These are phyloP conservation scores for Catocala sponsa DNA, from an alignment of 2,888 invertebrate species.

Conservation along the genomic window DNA sequence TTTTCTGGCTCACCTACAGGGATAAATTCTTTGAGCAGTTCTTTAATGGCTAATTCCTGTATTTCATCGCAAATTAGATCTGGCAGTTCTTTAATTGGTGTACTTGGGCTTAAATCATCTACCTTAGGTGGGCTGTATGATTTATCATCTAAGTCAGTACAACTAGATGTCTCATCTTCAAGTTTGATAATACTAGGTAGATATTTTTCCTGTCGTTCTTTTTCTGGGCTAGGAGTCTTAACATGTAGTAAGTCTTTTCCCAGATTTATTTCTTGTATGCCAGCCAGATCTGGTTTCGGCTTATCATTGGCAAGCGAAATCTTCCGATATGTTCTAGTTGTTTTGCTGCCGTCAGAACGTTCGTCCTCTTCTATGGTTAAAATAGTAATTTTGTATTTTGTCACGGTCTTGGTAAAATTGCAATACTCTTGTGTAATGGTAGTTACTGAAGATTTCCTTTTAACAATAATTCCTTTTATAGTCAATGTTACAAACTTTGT, in stretches of 20 bases:
- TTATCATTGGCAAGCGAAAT: slow-evolving; percentile 39
- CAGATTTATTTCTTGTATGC: slow-evolving; percentile 66
- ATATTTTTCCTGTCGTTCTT: no score
- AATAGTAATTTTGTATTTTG: slow-evolving; percentile 42
- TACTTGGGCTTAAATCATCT: not conserved
- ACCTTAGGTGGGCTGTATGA: not conserved
- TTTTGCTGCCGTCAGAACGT: slow-evolving; percentile 30
- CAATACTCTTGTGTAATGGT: slow-evolving; percentile 43
- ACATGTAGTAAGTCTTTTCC: slow-evolving; percentile 44
- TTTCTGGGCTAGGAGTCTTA: not conserved
- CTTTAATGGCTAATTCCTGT: slow-evolving; percentile 21
- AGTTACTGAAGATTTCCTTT: slow-evolving; percentile 29
- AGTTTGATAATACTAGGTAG: no score
- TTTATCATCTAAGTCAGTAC: not conserved
- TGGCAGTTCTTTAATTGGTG: slow-evolving; percentile 12
- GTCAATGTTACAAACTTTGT: slow-evolving; percentile 15
- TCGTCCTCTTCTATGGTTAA: slow-evolving; percentile 49
- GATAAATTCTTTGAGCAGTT: slow-evolving; percentile 23
- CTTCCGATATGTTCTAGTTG: slow-evolving; percentile 35
- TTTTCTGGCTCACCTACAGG: slow-evolving; percentile 23
- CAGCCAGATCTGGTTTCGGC: slow-evolving; percentile 52
- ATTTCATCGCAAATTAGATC: slow-evolving; percentile 26
- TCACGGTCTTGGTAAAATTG: slow-evolving; percentile 34
- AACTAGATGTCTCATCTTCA: not conserved
- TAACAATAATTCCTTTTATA: slow-evolving; percentile 27